These are phyloP conservation scores for Ferdinandea cuprea DNA, from an alignment of 2,888 invertebrate genomes.

Conservation along the genomic window DNA sequence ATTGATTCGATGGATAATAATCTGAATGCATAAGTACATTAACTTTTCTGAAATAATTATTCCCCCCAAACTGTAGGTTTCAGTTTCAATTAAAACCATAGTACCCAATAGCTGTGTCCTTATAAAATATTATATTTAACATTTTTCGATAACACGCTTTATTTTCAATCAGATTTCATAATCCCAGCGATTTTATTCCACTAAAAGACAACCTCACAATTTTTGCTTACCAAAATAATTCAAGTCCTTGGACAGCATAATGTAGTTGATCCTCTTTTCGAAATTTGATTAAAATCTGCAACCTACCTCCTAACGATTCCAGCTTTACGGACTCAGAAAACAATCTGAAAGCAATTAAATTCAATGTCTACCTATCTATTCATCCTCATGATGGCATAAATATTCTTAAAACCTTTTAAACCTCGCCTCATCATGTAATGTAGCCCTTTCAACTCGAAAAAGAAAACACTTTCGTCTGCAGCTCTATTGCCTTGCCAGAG, in stretches of 20 bases:
- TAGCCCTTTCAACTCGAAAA: slow-evolving; percentile 36
- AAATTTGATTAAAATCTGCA: slow-evolving; percentile 43
- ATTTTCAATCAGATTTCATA: not conserved
- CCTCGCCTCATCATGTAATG: slow-evolving; percentile 48
- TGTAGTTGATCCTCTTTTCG: slow-evolving; percentile 16
- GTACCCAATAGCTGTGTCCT: no score
- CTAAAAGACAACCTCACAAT: not conserved
- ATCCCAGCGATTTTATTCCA: not conserved
- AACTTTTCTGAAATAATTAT: no score
- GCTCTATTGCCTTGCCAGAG: slow-evolving; percentile 3
- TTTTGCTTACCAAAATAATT: not conserved
- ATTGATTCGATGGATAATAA: no score
- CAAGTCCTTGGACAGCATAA: not conserved
- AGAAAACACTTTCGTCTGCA: slow-evolving; percentile 53
- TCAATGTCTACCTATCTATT: slow-evolving; percentile 47
- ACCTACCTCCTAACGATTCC: not conserved
- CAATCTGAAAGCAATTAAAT: slow-evolving; percentile 67
- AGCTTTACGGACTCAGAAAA: slow-evolving; percentile 11
- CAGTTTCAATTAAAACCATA: no score
- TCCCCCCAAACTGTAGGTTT: no score
- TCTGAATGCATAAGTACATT: no score
- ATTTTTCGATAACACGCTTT: no score
- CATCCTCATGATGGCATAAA: slow-evolving; percentile 32
- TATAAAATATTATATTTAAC: no score
- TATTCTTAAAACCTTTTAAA: slow-evolving; percentile 63